These are phyloP conservation scores for Blennius ocellaris DNA, from an alignment of 2,113 vertebrate genomes.

Conservation along the genomic window DNA sequence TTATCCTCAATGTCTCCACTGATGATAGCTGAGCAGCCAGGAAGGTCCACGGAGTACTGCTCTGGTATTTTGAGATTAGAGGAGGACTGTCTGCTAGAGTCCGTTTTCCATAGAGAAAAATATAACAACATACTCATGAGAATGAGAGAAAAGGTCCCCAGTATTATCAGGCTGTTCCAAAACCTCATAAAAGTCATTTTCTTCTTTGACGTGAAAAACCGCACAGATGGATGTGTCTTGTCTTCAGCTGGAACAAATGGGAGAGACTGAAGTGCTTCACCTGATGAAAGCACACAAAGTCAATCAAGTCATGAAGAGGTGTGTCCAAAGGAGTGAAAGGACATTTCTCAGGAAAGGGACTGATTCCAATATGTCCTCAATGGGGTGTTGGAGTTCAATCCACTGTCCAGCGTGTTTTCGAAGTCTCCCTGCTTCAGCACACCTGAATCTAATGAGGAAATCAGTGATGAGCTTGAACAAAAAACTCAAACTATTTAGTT, in stretches of 20 bases:
- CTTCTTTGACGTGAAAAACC: background rate
- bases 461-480: too few species aligned
- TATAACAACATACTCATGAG: constrained; percentile 2
- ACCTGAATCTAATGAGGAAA: too few species aligned
- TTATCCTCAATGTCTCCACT: constrained; percentile 71
- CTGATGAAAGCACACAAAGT: accelerated
- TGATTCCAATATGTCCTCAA: too few species aligned
- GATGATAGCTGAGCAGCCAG: constrained; percentile 81
- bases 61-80: constrained; percentile 11
- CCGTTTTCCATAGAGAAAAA: constrained; percentile 23
- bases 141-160: background rate
- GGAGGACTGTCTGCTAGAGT: background rate
- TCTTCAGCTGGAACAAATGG: background rate
- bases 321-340: background rate
- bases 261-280: background rate
- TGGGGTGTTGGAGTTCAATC: too few species aligned
- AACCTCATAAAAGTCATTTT: background rate
- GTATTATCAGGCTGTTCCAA: accelerated
- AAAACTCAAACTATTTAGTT: too few species aligned
- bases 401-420: too few species aligned
- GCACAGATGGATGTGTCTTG: background rate
- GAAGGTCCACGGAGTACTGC: constrained; percentile 58
- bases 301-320: background rate
- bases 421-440: too few species aligned
- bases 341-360: background rate